Evolutionary conservation across 2,113 vertebrate genomes (phyloP), one percentile per base, ranked within the genome.

Genomic region (Megaceryle maxima): DNA sequence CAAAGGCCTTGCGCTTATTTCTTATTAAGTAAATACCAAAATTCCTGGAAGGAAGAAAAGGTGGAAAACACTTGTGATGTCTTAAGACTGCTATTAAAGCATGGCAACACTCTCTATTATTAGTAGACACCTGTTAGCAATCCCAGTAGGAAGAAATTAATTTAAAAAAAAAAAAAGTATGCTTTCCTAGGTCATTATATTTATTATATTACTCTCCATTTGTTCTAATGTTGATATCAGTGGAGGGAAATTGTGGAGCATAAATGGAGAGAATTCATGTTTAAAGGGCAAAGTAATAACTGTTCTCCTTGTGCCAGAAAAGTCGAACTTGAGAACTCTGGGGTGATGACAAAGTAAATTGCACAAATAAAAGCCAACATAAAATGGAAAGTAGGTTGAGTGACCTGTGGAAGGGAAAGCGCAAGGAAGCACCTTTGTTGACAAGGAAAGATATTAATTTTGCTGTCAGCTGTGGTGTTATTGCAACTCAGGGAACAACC

Each of bases 391-490:
- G 75, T 21, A 93, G 26, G 59, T 59, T 93, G 39, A 90, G 24
- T 75, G 75, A 95, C 83, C 41, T 78, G 62, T 83, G 72, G 31
- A 88, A 96, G 68, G 86, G 82, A 95, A 93, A 90, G 24, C 56
- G 63, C 0, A 2, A 92, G 26, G 28, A 73, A 90, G 25, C 35
- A 51, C 63, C 43, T 77, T 46, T 91, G n/a, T 88, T 94, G 88
- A 95, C 82, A 95, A 63, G 85, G 16, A 83, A 96, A 92, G 72
- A 93, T 70, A 95, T 48, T 94, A 94, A 96, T 94, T 96, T 96
- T 92, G 67, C 62, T 93, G 94, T 94, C 96, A 94, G 43, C 13
- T 86, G 20, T 59, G 22, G 41, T 74, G 68, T 81, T 95, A 93
- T 44, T 92, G 90, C 79, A 96, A 90, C 25, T 86, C 56, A n/a